phyloP scores from a whole-genome alignment of 2,888 invertebrate genomes.

The Rotaria macrura region DNA sequence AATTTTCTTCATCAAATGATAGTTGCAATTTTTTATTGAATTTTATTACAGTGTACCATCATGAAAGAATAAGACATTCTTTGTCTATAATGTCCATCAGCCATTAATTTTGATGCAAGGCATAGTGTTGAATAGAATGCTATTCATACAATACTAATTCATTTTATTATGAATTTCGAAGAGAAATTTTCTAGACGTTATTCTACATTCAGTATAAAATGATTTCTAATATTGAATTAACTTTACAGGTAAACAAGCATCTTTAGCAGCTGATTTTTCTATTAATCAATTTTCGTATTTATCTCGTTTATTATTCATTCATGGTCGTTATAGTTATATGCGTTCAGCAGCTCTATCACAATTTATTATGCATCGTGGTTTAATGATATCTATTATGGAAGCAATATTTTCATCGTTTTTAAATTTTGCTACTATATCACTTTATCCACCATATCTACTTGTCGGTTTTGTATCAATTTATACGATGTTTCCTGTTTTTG shows the following conservation, averaged over 20 bases:
- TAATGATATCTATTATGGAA: slow-evolving; percentile 95
- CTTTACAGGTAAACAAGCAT: slow-evolving; percentile 53
- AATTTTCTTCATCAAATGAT: too few relatives aligned
- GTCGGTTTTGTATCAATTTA: slow-evolving; percentile 95
- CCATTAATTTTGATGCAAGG: too few relatives aligned
- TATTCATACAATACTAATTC: too few relatives aligned
- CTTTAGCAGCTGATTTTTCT: slow-evolving; percentile 92
- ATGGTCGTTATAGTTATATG: slow-evolving; percentile 60
- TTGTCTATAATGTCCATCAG: too few relatives aligned
- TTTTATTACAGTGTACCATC: too few relatives aligned
- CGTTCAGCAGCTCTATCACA: slow-evolving; percentile 91
- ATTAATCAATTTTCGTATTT: slow-evolving; percentile 76
- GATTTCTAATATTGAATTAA: too few relatives aligned
- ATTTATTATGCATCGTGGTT: slow-evolving; percentile 93
- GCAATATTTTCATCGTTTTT: slow-evolving; percentile 98
- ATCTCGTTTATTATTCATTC: slow-evolving; percentile 63
- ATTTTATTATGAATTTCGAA: too few relatives aligned
- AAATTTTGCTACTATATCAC: slow-evolving; percentile 88
- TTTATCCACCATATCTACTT: slow-evolving; percentile 97
- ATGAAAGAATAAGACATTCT: too few relatives aligned
- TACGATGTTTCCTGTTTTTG: slow-evolving; percentile 96
- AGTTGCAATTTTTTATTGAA: too few relatives aligned
- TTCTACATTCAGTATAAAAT: too few relatives aligned
- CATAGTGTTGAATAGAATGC: too few relatives aligned
- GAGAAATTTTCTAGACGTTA: too few relatives aligned